phyloP scores from a whole-genome alignment of 2,888 invertebrate species.

The Adelognathus sp. region DNA sequence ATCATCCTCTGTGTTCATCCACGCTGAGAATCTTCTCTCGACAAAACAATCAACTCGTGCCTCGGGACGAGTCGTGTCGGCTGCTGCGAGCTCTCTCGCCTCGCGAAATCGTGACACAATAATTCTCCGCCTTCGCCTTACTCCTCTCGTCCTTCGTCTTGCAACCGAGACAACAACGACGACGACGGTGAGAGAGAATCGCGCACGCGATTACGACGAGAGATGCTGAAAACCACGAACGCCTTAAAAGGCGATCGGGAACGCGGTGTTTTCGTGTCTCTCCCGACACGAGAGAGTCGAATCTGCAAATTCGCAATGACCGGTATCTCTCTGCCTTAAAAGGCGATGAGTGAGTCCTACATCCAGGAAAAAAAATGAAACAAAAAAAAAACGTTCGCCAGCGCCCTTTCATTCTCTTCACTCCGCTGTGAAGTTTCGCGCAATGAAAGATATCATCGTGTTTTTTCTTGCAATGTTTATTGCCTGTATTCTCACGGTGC shows the following conservation, averaged over 20 bases:
- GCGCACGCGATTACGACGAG: conserved; percentile 26
- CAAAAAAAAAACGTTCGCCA: not conserved
- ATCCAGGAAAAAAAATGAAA: conserved; percentile 1
- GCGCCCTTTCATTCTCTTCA: not conserved
- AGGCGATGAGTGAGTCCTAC: conserved; percentile 12
- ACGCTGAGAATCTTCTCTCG: not conserved
- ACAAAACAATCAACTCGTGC: not conserved
- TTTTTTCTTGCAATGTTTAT: too few relatives aligned
- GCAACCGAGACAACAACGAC: conserved; percentile 7
- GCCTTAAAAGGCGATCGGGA: conserved; percentile 57
- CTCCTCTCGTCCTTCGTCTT: not conserved
- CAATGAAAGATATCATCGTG: not conserved
- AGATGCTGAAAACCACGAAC: conserved; percentile 42
- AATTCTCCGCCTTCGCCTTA: conserved; percentile 7
- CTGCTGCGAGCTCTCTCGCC: not conserved
- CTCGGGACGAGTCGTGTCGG: conserved; percentile 1
- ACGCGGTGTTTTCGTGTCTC: conserved; percentile 7
- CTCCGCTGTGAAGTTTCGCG: not conserved
- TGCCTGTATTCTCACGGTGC: too few relatives aligned
- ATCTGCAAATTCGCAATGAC: conserved; percentile 36
- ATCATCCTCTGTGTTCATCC: not conserved
- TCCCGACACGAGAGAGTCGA: conserved; percentile 19
- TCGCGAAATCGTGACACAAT: conserved; percentile 37
- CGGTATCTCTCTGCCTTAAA: conserved; percentile 39
- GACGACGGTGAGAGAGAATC: conserved; percentile 8